Percentiles rank a stretch among this genome's conserved stretches.
These are phyloP conservation scores for Sinocyclocheilus anshuiensis DNA, from an alignment of 2,113 vertebrate genomes.

Conservation along the genomic window DNA sequence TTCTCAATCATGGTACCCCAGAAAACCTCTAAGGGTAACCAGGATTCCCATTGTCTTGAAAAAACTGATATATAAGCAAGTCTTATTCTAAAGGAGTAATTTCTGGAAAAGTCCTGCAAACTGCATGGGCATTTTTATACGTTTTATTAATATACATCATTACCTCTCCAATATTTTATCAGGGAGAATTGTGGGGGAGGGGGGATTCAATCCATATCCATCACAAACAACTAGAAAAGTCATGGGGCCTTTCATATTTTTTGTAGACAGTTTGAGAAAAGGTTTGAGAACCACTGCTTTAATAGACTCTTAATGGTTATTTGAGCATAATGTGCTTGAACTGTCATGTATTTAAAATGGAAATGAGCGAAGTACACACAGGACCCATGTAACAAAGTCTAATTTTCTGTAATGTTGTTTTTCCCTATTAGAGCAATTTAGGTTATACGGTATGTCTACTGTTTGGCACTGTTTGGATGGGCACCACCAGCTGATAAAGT, in stretches of 20 bases:
- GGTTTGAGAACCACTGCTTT: background rate
- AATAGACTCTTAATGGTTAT: background rate
- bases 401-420: conserved; percentile 4
- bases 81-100: background rate
- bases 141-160: too few species aligned
- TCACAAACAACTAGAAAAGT: too few species aligned
- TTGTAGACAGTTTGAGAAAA: too few species aligned
- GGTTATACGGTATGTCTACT: background rate
- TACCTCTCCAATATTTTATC: too few species aligned
- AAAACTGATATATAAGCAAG: background rate
- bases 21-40: too few species aligned
- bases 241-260: too few species aligned
- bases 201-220: background rate
- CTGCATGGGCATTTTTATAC: background rate
- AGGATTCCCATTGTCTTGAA: too few species aligned
- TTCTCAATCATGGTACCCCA: background rate
- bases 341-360: background rate
- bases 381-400: background rate
- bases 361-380: background rate
- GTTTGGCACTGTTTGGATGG: background rate
- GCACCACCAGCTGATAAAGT: background rate
- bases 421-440: background rate
- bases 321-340: background rate
- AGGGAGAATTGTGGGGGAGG: too few species aligned
- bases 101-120: background rate